Base-by-base conservation (phyloP, 1,140 invertebrate species). In the Aphis gossypii region DNA sequence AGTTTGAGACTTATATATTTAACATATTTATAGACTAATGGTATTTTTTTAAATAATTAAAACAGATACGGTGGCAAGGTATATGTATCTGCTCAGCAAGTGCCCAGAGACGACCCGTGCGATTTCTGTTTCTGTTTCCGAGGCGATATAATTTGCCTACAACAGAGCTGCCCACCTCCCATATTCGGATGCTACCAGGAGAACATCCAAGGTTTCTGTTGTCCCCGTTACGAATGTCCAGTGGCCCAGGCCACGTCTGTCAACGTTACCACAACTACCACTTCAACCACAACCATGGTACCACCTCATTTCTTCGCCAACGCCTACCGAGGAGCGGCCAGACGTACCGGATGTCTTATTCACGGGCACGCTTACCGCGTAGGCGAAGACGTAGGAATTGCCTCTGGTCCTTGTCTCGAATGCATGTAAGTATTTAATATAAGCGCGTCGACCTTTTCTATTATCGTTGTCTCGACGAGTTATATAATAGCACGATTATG, bases 91-190 rank as follows among this genome's bases (percentile, higher is more conserved):
- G 98, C 98, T 9, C 98, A 99, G 96, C 98, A 99, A 96, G 98
- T 99, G 94, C 98, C 98, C 41, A 96, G 98, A 94, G 97, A 98
- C 94, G 98, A 99, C 96, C 98, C 98, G 51, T 99, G 98, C 95
- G 98, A 99, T 95, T 99, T 99, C 96, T 99, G 98, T 95, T 99
- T 99, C 97, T 99, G 98, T 96, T 99, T 99, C 96, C 96, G 98
- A 95, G 98, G 98, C 95, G 98, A 99, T 95, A 99, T 99, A 94
- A 99, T 99, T 94, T 99, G 98, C 94, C 95, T 99, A 83, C 98
- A 99, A 95, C 98, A 99, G 95, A 98, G 98, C 94, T 99, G 98
- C 95, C 98, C 98, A 90, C 98, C 98, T 51, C 98, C 98, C 87
- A 98, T 99, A 94, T 96, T 97, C 82, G 97, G 97, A 54, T 99